Base-by-base conservation (phyloP, 2,888 invertebrate species). In the Alloscopus bannaensis region DNA sequence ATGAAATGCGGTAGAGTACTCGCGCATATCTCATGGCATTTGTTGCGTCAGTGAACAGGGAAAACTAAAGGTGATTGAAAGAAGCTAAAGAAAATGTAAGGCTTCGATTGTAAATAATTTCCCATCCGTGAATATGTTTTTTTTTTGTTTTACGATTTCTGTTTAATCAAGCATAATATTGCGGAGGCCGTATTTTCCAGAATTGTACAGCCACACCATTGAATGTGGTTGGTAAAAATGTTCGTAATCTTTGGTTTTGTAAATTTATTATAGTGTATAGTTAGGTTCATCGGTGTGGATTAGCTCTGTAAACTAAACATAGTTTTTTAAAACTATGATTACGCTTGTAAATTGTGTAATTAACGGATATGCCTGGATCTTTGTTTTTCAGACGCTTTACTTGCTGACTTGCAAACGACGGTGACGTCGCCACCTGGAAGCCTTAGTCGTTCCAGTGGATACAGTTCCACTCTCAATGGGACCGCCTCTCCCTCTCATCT, bases 351-450 rank as follows among this genome's bases (percentile, higher is more conserved):
- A 8, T 36, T 36, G 36, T 36, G 13, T 13, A 36, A 36, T 36
- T 36, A 36, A 6, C 13, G 13, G 13, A 36, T 8, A 8, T 13
- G 36, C 36, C 50, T 50, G 28, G 28, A 29, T 52, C 76, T 75
- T 84, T 83, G 60, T 84, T 87, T 92, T 93, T 66, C 91, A 98
- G 98, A 98, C 91, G 97, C 98, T 81, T 91, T 98, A 85, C 91
- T 98, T 87, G 97, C 97, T 78, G 98, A 98, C 88, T 92, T 98
- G 78, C 98, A 98, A 90, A 97, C 97, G 87, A 98, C 98, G 11
- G 95, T 97, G 86, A 80, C 85, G 36, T 94, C 95, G 45, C 88
- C 91, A 82, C 89, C 89, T 71, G 87, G 88, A 47, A 84, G 90
- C 88, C 78, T 83, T 52, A 84, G 83, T 78, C 84, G 86, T 20